A percentile compares a stretch with the other conserved stretches of the same genome.
Evolutionary conservation across 2,888 invertebrate genomes (phyloP).

Genomic region (Drosophila prolongata): DNA sequence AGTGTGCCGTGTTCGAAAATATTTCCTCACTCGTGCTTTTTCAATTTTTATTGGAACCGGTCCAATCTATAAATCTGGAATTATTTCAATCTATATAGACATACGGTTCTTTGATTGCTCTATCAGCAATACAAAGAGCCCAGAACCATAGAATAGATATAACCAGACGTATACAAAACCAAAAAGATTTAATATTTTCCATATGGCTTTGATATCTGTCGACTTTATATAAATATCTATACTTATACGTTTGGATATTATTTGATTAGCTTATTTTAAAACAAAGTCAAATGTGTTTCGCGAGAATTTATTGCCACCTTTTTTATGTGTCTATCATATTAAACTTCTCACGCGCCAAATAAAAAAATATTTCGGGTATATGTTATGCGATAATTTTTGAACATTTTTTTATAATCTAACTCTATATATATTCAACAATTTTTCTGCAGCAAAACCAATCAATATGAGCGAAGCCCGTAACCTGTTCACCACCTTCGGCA

Average conservation of each 20-base stretch:
- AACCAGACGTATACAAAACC: constrained; percentile 10
- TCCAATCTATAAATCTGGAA: constrained; percentile 67
- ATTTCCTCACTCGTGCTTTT: constrained; percentile 23
- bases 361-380: constrained; percentile 28
- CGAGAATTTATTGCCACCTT: constrained; percentile 61
- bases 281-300: constrained; percentile 69
- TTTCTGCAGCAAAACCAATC: constrained; percentile 46
- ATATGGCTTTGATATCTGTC: constrained; percentile 42
- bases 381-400: constrained; percentile 1
- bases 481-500: constrained; percentile 89
- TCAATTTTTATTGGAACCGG: constrained; percentile 55
- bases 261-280: constrained; percentile 64
- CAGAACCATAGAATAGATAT: constrained; percentile 24
- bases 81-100: constrained; percentile 51
- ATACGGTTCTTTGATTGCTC: constrained; percentile 63
- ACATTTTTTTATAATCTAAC: constrained; percentile 31
- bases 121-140: constrained; percentile 25
- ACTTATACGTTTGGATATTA: constrained; percentile 48
- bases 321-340: constrained; percentile 51
- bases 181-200: constrained; percentile 46
- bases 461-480: constrained; percentile 87
- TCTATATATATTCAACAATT: constrained; percentile 13
- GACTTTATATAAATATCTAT: constrained; percentile 33
- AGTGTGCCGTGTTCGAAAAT: constrained; percentile 68
- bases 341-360: constrained; percentile 61